phyloP scores from a whole-genome alignment of 2,113 vertebrate genomes.

The Oreochromis aureus region DNA sequence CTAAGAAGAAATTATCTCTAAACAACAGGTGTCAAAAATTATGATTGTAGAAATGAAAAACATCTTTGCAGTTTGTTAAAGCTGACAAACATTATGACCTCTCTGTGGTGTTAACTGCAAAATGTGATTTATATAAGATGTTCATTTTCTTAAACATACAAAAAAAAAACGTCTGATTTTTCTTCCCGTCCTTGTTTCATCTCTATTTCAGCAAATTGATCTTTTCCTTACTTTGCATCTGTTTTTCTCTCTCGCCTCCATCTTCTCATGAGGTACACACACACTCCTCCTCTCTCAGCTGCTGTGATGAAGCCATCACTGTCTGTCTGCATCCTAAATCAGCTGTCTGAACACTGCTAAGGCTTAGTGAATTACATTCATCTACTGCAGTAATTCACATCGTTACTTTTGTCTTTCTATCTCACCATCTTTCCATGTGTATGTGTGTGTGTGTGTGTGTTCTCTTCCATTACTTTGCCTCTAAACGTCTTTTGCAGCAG shows the following conservation, averaged over 20 bases:
- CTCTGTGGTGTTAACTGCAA: background rate
- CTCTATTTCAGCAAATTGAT: constrained; percentile 4
- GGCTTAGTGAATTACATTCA: constrained; percentile 48
- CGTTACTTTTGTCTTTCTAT: constrained; percentile 18
- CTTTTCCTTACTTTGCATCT: constrained; percentile 7
- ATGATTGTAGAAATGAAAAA: background rate
- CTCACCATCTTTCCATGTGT: background rate
- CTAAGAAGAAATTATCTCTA: background rate
- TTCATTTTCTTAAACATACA: background rate
- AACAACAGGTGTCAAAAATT: background rate
- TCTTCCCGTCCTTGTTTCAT: background rate
- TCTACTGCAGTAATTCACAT: constrained; percentile 45
- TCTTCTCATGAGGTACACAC: background rate
- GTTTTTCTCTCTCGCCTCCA: constrained; percentile 27
- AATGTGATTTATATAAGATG: background rate
- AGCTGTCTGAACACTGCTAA: constrained; percentile 26
- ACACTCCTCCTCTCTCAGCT: background rate
- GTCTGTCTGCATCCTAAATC: constrained; percentile 28
- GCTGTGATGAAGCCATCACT: constrained; percentile 45
- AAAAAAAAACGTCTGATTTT: background rate
- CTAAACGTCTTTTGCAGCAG: constrained; percentile 41
- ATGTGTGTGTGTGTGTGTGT: background rate
- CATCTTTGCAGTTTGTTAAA: background rate
- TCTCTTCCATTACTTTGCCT: constrained; percentile 19
- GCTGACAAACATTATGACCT: background rate